These are phyloP conservation scores for Pseudeuparius sepicola DNA, from an alignment of 2,888 invertebrate genomes.

Conservation along the genomic window DNA sequence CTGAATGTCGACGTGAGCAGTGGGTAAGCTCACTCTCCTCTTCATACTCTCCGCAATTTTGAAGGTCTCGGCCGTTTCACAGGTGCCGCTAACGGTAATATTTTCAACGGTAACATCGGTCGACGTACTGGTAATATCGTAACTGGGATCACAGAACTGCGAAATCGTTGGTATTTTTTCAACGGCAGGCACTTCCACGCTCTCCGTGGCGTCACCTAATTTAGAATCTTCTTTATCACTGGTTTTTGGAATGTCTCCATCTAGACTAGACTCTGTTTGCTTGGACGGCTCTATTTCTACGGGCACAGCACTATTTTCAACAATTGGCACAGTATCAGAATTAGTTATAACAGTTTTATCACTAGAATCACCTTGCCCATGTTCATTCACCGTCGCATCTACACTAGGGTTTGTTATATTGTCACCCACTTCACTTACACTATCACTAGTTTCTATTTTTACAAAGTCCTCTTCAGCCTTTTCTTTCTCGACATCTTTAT, in stretches of 20 bases:
- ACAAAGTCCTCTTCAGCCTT: constrained; percentile 19
- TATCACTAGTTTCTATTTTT: constrained; percentile 20
- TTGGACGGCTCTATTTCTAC: constrained; percentile 43
- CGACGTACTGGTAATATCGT: constrained; percentile 29
- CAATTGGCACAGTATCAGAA: constrained; percentile 36
- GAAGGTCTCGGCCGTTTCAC: constrained; percentile 20
- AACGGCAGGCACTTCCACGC: constrained; percentile 34
- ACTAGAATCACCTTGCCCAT: constrained; percentile 24
- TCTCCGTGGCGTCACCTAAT: constrained; percentile 15
- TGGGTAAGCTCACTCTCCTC: constrained; percentile 52
- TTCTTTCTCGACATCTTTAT: constrained; percentile 23
- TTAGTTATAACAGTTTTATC: constrained; percentile 28
- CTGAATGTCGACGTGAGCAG: constrained; percentile 32
- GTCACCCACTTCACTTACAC: too few relatives aligned
- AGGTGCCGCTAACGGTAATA: constrained; percentile 14
- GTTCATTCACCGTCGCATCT: constrained; percentile 19
- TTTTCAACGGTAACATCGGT: constrained; percentile 26
- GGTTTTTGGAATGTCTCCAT: constrained; percentile 28
- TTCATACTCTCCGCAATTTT: constrained; percentile 27
- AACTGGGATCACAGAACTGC: constrained; percentile 63
- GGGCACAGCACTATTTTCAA: constrained; percentile 41
- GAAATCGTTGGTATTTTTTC: constrained; percentile 60
- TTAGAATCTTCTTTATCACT: constrained; percentile 22
- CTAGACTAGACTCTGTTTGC: constrained; percentile 37
- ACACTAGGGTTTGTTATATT: constrained; percentile 5